Evolutionary conservation across 1,140 invertebrate genomes (phyloP).

Genomic region (Chionoecetes opilio): DNA sequence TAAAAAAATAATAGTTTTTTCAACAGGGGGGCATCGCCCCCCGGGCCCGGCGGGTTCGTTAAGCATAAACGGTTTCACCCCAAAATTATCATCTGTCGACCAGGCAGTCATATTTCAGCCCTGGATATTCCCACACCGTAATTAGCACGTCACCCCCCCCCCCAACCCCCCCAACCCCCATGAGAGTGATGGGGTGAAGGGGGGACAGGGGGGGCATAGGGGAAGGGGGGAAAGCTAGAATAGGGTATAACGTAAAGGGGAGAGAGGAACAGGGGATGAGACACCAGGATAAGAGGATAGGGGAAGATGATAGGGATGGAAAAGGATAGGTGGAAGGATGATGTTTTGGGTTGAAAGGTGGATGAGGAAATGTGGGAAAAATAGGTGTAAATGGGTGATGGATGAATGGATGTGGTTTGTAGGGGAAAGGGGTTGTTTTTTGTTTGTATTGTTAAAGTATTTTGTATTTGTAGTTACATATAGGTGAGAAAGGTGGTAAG

Average conservation of each 20-base stretch:
- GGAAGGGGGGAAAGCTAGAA: not conserved
- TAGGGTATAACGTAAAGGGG: too few relatives aligned
- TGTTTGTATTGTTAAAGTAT: too few relatives aligned
- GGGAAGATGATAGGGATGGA: not conserved
- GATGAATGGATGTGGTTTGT: too few relatives aligned
- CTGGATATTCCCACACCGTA: not conserved
- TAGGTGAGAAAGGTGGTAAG: not conserved
- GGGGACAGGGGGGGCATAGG: not conserved
- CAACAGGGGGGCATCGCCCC: too few relatives aligned
- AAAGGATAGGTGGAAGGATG: not conserved
- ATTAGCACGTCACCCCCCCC: not conserved
- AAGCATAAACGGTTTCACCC: not conserved
- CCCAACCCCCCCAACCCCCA: not conserved
- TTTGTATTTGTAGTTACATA: too few relatives aligned
- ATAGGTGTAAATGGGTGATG: too few relatives aligned
- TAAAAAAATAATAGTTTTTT: too few relatives aligned
- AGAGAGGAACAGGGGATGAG: not conserved
- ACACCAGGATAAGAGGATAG: not conserved
- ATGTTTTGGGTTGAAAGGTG: too few relatives aligned
- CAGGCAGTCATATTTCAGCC: slow-evolving; percentile 16
- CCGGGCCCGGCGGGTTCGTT: not conserved
- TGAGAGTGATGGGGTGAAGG: too few relatives aligned
- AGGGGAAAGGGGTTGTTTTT: too few relatives aligned
- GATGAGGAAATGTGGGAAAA: too few relatives aligned
- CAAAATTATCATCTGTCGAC: not conserved